These are phyloP conservation scores for Nematopogon swammerdamellus DNA, from an alignment of 2,888 invertebrate genomes.

Conservation along the genomic window DNA sequence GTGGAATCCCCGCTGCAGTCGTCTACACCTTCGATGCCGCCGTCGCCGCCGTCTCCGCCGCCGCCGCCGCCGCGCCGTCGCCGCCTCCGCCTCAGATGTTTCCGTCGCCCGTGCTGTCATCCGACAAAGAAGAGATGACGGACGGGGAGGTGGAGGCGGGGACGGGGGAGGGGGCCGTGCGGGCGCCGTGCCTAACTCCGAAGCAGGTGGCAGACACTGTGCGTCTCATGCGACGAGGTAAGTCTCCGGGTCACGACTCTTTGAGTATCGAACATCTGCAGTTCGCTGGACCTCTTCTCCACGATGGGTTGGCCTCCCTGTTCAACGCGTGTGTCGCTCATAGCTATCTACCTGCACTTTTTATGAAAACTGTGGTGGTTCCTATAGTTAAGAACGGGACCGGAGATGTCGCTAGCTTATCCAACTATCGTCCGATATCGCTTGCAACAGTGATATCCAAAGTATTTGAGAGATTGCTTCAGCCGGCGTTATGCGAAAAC, in stretches of 20 bases:
- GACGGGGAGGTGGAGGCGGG: too few species aligned
- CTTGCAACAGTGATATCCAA: conserved; percentile 10
- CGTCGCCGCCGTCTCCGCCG: neutral
- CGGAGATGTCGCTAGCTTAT: conserved; percentile 5
- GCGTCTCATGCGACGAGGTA: neutral
- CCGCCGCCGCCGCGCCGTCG: too few species aligned
- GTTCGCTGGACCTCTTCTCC: too few species aligned
- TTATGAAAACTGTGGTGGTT: conserved; percentile 8
- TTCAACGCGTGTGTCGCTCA: conserved; percentile 1
- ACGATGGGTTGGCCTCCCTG: too few species aligned
- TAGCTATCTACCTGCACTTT: conserved; percentile 3
- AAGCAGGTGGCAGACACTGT: too few species aligned
- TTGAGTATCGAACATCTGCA: neutral
- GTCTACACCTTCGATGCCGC: neutral
- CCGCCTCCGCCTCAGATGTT: too few species aligned
- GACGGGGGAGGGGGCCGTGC: too few species aligned
- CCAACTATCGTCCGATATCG: conserved; percentile 12
- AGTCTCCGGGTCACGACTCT: conserved; percentile 2
- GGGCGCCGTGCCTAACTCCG: too few species aligned
- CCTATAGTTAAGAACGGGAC: conserved; percentile 11
- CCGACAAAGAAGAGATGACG: too few species aligned
- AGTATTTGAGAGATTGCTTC: conserved; percentile 10
- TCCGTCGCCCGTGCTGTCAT: too few species aligned
- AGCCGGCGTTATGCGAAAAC: conserved; percentile 5
- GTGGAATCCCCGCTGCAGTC: neutral